phyloP scores from a whole-genome alignment of 2,797 vertebrate species.

The Neostethus bicornis region DNA sequence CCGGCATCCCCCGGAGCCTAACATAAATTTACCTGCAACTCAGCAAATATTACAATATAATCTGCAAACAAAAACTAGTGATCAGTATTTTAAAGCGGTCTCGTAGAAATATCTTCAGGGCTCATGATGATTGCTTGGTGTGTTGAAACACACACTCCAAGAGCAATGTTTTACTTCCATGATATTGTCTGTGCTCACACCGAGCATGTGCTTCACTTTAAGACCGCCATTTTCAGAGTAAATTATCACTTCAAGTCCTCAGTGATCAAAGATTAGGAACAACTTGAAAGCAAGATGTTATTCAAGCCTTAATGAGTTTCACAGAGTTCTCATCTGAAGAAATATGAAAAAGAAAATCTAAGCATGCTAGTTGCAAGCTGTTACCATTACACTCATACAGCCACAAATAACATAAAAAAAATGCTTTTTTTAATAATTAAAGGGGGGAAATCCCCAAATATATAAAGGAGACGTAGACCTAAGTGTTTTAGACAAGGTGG shows the following conservation, averaged over 20 bases:
- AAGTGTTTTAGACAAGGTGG: constrained; percentile 71
- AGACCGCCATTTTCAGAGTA: no score
- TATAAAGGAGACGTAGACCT: constrained; percentile 54
- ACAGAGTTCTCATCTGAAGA: constrained; percentile 1
- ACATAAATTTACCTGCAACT: no score
- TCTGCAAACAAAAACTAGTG: no score
- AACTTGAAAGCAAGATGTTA: constrained; percentile 10
- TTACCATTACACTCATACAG: constrained; percentile 28
- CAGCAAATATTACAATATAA: no score
- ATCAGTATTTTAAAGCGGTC: no score
- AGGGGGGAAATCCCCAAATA: constrained; percentile 56
- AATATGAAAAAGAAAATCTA: not conserved
- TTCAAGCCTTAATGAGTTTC: constrained; percentile 14
- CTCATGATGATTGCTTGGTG: no score
- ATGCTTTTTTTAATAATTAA: constrained; percentile 25
- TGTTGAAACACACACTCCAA: no score
- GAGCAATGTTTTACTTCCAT: no score
- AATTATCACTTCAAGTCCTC: no score
- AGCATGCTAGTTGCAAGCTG: not conserved
- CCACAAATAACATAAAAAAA: not conserved
- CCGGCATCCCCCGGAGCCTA: no score
- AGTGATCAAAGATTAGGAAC: not conserved
- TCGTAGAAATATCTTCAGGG: no score
- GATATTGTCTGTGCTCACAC: constrained; percentile 3
- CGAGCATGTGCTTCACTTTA: constrained; percentile 3